Conservation (phyloP, 2,888 invertebrate genomes). For the Schizotus pectinicornis region DNA sequence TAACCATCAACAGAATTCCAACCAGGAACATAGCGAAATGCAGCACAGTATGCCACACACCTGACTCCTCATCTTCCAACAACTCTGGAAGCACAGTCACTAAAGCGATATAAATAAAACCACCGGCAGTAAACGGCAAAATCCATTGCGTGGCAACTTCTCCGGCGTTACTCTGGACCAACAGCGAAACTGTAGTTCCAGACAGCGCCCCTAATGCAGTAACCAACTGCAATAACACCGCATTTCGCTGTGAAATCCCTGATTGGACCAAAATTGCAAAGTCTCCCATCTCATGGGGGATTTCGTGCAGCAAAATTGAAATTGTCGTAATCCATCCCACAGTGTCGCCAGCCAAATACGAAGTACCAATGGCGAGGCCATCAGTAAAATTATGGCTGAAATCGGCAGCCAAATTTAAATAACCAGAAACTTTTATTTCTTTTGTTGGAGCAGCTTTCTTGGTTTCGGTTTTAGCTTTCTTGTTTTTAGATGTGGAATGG, state of each 20-base stretch:
- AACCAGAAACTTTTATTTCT: constrained; percentile 85
- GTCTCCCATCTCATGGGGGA: constrained; percentile 99
- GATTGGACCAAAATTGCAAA: constrained; percentile 98
- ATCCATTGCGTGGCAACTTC: constrained; percentile 83
- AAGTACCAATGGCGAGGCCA: constrained; percentile 98
- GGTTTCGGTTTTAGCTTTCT: constrained; percentile 60
- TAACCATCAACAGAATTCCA: constrained; percentile 95
- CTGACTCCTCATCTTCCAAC: constrained; percentile 79
- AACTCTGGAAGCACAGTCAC: constrained; percentile 98
- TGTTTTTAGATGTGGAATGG: constrained; percentile 61
- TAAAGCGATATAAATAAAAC: constrained; percentile 99
- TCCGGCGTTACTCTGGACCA: constrained; percentile 77
- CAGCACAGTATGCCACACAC: constrained; percentile 85
- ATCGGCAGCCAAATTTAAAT: constrained; percentile 96
- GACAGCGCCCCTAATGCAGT: constrained; percentile 95
- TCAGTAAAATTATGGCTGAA: constrained; percentile 99
- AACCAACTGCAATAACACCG: constrained; percentile 91
- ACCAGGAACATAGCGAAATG: constrained; percentile 88
- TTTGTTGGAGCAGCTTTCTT: constrained; percentile 52
- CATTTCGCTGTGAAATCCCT: constrained; percentile 91
- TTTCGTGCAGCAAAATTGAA: constrained; percentile 96
- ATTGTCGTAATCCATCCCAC: constrained; percentile 91
- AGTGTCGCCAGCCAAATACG: constrained; percentile 89
- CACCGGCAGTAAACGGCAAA: constrained; percentile 96
- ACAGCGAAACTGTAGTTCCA: constrained; percentile 88